Evolutionary conservation across 2,797 vertebrate genomes (phyloP), one percentile per base, ranked within the genome.

Genomic region (Gephyroberyx darwinii): DNA sequence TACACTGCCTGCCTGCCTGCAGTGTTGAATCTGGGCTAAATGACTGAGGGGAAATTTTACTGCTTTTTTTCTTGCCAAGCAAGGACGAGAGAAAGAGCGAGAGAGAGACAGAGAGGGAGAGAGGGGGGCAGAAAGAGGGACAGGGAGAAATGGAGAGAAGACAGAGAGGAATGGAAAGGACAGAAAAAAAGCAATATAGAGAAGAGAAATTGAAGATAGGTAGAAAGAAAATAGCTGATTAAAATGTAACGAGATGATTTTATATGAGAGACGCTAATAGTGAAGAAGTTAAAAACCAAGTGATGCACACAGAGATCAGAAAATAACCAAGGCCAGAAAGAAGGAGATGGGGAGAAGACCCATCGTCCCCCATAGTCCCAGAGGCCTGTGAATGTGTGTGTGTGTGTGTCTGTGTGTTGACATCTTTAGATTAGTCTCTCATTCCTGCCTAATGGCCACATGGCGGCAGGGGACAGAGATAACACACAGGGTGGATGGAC

Each of bases 381-480:
- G 58, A 26, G 30, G 54, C 26, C 4, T 26, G 2, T 8, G 13
- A 19, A 7, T 16, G 31, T 69, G 65, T 22, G 71, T 65, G 51
- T 16, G 41, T 63, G 50, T 65, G 19, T 73, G 45, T 51, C 5
- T 77, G 8, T 43, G 70, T 77, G 26, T 26, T 26, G 53, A 61
- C 84, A 87, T 90, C 69, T 75, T 48, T 43, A 64, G 74, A 83
- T 75, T 71, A 70, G 50, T 71, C 63, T 76, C 77, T 84, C 89
- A 88, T 91, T 91, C 83, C 88, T 86, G 57, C 30, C 22, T 89
- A 90, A 89, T 87, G 77, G 76, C 84, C 66, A 85, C 47, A 77
- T 79, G 81, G 85, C 83, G 61, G 63, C 64, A 39, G 63, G 59
- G 78, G 61, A 64, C 37, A 71, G 4, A 87, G 85, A 89, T 83